Evolutionary conservation across 2,113 vertebrate genomes (phyloP).

Genomic region (Sorex araneus): DNA sequence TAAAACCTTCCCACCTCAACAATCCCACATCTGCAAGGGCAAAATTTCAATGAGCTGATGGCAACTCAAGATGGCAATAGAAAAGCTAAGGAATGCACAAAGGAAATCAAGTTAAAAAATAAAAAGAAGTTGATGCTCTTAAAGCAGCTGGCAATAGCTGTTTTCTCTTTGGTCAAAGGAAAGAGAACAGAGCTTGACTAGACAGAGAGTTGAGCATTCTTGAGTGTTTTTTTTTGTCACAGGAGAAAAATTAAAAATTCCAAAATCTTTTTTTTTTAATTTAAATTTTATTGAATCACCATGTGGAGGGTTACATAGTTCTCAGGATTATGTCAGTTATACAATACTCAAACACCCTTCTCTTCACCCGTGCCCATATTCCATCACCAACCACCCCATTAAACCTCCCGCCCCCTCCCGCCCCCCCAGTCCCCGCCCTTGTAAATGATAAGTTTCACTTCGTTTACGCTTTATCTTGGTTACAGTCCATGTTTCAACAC

Average conservation of each 20-base stretch:
- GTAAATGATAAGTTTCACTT: too few species aligned
- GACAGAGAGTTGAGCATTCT: background rate
- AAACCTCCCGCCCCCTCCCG: too few species aligned
- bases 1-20: background rate
- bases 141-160: background rate
- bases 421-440: too few species aligned
- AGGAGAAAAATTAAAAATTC: slow-evolving; percentile 15
- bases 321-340: too few species aligned
- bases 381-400: too few species aligned
- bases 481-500: too few species aligned
- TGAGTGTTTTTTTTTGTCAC: background rate
- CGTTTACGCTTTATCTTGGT: too few species aligned
- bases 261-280: too few species aligned
- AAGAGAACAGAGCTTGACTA: background rate
- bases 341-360: too few species aligned
- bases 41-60: background rate
- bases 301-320: too few species aligned
- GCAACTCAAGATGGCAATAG: slow-evolving; percentile 11
- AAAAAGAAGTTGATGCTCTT: background rate
- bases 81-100: background rate
- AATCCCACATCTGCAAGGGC: background rate
- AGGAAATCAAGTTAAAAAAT: background rate
- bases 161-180: background rate
- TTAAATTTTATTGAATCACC: too few species aligned
- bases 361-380: too few species aligned